phyloP scores from a whole-genome alignment of 1,140 invertebrate genomes.

The Pogonomyrmex californicus region DNA sequence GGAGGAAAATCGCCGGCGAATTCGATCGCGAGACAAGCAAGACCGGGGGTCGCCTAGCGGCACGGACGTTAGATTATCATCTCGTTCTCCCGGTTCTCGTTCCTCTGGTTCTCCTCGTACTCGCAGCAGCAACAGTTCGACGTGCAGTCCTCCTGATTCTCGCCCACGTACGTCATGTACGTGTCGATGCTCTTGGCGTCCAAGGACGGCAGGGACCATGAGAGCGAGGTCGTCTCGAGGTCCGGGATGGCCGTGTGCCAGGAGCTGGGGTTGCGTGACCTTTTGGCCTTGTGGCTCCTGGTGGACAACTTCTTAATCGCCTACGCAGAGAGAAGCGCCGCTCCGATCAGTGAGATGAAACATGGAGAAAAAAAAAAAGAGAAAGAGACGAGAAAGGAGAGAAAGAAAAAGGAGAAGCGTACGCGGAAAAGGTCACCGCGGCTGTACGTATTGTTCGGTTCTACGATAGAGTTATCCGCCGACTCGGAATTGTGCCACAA shows the following conservation, averaged over 20 bases:
- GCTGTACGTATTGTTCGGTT: not conserved
- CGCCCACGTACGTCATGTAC: conserved; percentile 82
- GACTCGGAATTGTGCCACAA: not conserved
- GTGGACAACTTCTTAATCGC: conserved; percentile 82
- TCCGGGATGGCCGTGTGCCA: conserved; percentile 77
- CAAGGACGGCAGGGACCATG: conserved; percentile 82
- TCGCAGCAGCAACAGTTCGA: conserved; percentile 83
- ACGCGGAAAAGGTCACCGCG: not conserved
- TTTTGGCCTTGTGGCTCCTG: conserved; percentile 73
- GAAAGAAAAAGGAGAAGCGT: not conserved
- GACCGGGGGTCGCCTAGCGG: not conserved
- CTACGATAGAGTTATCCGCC: conserved; percentile 27
- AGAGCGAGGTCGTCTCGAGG: conserved; percentile 78
- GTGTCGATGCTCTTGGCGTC: conserved; percentile 84
- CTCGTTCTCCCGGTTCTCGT: conserved; percentile 85
- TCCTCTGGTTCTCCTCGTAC: conserved; percentile 84
- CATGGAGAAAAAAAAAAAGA: too few relatives aligned
- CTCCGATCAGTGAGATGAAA: not conserved
- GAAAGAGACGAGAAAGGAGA: not conserved
- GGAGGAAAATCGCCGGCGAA: not conserved
- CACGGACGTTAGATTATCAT: conserved; percentile 82
- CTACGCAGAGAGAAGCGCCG: conserved; percentile 64
- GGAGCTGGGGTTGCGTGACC: conserved; percentile 70
- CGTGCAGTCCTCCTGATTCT: conserved; percentile 75
- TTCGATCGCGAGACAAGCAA: not conserved